Evolutionary conservation across 1,140 invertebrate genomes (phyloP), one percentile per base, ranked within the genome.

Genomic region (Paraescarpia echinospica): DNA sequence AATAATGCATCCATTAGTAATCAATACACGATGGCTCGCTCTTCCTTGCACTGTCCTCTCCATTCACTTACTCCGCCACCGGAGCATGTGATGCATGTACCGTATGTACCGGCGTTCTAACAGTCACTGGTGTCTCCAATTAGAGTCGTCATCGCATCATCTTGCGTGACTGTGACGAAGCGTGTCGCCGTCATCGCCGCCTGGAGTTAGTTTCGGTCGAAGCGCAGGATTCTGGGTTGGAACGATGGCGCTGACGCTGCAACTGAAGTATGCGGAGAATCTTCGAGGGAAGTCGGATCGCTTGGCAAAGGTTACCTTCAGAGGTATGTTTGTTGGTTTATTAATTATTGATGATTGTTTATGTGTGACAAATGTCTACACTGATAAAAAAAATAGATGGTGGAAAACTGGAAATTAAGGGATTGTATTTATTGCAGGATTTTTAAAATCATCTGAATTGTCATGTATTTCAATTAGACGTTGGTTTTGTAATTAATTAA

Each of bases 261-360:
- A 95, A 77, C 92, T 95, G 34, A 95, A 95, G 90, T 95, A 95
- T 93, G 94, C 93, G 51, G 95, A 95, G 90, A 93, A 94, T 90
- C 92, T 95, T 31, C 94, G 94, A 31, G 94, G 95, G 18, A 94
- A 93, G 89, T 93, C 93, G 31, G 95, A 95, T 34, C 91, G 95
- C 34, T 91, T 95, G 89, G 94, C 94, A 22, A 95, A 95, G 92
- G 95, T 95, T 4, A 94, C 94, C 9, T 95, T 95, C 91, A 93
- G 95, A 94, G 95, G 95, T 95, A 93, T 93, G 59, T 77, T 77
- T 77, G 59, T 77, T 77, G 8, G 27, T 77, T 77, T 77, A 18
- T 77, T 77, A 31, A 77, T 27, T 6, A 4, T 4, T 41, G 41
- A 6, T 41, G 41, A 41, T 41, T 41, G 59, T 27, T 77, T 4